Evolutionary conservation across 1,140 invertebrate species (phyloP).

Genomic region (Dysdera silvatica): DNA sequence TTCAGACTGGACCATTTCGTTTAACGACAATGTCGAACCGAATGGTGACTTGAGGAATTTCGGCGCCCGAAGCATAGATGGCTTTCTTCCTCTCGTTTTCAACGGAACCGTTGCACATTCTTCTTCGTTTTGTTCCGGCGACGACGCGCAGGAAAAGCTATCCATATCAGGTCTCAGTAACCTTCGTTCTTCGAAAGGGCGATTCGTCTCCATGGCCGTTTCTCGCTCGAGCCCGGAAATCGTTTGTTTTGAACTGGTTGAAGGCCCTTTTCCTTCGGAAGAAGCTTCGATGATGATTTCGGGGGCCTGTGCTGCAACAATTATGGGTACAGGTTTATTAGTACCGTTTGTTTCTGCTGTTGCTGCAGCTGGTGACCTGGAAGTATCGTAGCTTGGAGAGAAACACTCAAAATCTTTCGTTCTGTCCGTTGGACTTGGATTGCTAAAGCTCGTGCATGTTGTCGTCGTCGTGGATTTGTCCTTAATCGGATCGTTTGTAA

Average conservation of each 20-base stretch:
- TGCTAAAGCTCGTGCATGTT: conserved; percentile 36
- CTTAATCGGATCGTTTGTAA: conserved; percentile 28
- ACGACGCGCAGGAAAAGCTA: conserved; percentile 14
- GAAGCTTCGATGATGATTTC: conserved; percentile 20
- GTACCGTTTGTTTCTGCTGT: too few species aligned
- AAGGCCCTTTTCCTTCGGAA: neutral
- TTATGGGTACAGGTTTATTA: neutral
- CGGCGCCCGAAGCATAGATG: conserved; percentile 25
- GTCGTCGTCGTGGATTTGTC: conserved; percentile 34
- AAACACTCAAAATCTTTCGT: conserved; percentile 13
- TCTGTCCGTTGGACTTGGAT: conserved; percentile 35
- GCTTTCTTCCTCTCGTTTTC: neutral
- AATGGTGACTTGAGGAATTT: conserved; percentile 30
- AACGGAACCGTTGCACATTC: neutral
- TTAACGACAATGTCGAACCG: conserved; percentile 31
- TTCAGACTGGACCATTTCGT: conserved; percentile 32
- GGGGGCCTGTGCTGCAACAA: conserved; percentile 2
- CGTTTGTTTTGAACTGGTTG: neutral
- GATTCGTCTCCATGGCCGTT: neutral
- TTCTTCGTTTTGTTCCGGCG: neutral
- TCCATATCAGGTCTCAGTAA: conserved; percentile 5
- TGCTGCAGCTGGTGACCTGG: neutral
- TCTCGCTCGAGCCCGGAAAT: neutral
- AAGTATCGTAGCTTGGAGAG: neutral
- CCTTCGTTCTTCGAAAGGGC: neutral